Percentiles rank a stretch among this genome's conserved stretches.
Evolutionary conservation across 2,888 invertebrate species (phyloP).

Genomic region (Hedya salicella): DNA sequence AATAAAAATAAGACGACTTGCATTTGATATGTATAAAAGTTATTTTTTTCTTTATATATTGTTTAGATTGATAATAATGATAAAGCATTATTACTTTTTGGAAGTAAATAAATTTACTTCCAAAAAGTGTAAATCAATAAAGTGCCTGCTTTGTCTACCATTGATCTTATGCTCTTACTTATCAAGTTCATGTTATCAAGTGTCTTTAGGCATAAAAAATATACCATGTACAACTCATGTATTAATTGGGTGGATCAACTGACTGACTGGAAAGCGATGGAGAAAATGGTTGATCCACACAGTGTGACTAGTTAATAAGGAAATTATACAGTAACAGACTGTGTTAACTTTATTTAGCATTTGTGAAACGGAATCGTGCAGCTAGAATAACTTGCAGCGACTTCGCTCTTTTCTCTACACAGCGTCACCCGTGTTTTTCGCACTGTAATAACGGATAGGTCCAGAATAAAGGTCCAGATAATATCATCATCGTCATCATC

Average conservation of each 20-base stretch:
- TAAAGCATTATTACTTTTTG: not conserved
- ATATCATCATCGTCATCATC: too few species aligned
- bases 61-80: too few species aligned
- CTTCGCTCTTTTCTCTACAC: too few species aligned
- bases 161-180: constrained; percentile 1
- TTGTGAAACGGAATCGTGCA: too few species aligned
- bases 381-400: too few species aligned
- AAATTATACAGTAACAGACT: not conserved
- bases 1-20: too few species aligned
- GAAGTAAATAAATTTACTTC: not conserved
- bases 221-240: not conserved
- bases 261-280: constrained; percentile 5
- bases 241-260: constrained; percentile 8
- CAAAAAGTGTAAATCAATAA: not conserved
- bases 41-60: too few species aligned
- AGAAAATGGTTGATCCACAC: constrained; percentile 7
- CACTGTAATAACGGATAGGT: too few species aligned
- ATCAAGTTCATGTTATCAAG: not conserved
- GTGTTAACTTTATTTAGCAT: not conserved
- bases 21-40: too few species aligned
- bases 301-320: constrained; percentile 1
- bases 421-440: not conserved
- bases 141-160: constrained; percentile 16
- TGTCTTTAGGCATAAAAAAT: not conserved
- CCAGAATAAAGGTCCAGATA: too few species aligned